A percentile compares a stretch with the other conserved stretches of the same genome.
These are phyloP conservation scores for Coccyzus lansbergi DNA, from an alignment of 2,797 vertebrate species.

Conservation along the genomic window DNA sequence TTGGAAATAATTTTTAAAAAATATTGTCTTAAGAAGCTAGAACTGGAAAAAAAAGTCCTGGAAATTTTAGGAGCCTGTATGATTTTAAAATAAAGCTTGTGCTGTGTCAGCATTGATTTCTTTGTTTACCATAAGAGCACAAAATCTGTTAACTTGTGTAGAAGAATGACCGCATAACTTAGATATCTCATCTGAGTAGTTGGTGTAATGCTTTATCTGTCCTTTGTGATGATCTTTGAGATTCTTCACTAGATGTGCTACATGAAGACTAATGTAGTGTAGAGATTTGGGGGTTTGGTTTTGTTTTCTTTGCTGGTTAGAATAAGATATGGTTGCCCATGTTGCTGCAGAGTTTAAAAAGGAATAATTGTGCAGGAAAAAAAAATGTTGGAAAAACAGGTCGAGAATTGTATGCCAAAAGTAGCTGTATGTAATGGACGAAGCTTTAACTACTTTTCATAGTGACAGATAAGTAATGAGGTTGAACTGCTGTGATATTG, in stretches of 20 bases:
- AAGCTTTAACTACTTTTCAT: constrained; percentile 34
- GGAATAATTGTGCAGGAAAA: neutral
- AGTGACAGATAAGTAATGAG: constrained; percentile 60
- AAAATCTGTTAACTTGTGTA: neutral
- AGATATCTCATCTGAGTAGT: neutral
- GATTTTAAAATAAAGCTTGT: neutral
- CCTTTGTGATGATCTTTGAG: neutral
- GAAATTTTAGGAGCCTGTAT: neutral
- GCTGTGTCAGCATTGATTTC: neutral
- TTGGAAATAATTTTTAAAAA: neutral
- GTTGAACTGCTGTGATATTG: neutral
- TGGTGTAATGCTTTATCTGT: neutral
- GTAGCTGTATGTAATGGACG: neutral
- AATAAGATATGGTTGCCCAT: neutral
- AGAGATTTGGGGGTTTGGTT: too few species aligned
- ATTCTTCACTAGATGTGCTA: neutral
- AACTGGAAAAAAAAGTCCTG: neutral
- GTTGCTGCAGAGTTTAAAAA: neutral
- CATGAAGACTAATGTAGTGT: neutral
- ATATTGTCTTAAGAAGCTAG: neutral
- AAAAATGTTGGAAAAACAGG: neutral
- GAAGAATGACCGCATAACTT: neutral
- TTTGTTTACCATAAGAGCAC: neutral
- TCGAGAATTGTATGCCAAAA: neutral
- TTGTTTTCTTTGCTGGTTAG: too few species aligned